Base-by-base conservation (phyloP, 2,113 vertebrate genomes). In the Saiga tatarica region DNA sequence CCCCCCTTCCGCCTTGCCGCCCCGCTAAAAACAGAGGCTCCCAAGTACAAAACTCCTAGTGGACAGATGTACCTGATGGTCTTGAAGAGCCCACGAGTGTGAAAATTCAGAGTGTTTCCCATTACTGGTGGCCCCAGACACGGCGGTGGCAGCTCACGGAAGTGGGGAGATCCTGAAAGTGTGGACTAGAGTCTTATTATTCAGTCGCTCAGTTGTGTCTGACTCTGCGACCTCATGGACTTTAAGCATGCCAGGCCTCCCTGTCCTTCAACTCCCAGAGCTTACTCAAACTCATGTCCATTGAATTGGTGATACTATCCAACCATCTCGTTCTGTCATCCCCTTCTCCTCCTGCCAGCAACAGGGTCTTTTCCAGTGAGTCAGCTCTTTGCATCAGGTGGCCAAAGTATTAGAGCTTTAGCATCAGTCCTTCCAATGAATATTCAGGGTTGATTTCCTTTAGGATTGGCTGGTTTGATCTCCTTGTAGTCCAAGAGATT, bases 1-100 rank as follows among this genome's bases (percentile, higher is more conserved):
- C n/a, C n/a, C n/a, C n/a, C n/a, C n/a, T n/a, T n/a, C 33, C 45
- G 2, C 45, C 11, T 1, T 1, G 2, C 47, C 11, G 2, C 47
- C 47, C 47, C 12, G 12, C 47, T 50, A 3, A 42, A 59, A 84
- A 82, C 57, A 25, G 87, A 97, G 50, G 30, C 30, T 50, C 90
- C 50, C 17, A 8, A 23, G n/a, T 91, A 15, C 62, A 93, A 74
- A 91, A 62, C 26, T 57, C 85, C 79, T 52, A 2, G 62, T 30
- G 23, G n/a, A 71, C 17, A 78, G 55, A n/a, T 60, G 0, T n/a
- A 26, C 3, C 16, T 33, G 11, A 53, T 33, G 78, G 84, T 33
- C 30, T 55, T 10, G 45, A 28, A 16, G 83, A 55, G 33, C 85
- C 6, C 39, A 79, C 2, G 60, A 42, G 33, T 14, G 42, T 85